These are phyloP conservation scores for Gorsachius magnificus DNA, from an alignment of 2,797 vertebrate species.

Conservation along the genomic window DNA sequence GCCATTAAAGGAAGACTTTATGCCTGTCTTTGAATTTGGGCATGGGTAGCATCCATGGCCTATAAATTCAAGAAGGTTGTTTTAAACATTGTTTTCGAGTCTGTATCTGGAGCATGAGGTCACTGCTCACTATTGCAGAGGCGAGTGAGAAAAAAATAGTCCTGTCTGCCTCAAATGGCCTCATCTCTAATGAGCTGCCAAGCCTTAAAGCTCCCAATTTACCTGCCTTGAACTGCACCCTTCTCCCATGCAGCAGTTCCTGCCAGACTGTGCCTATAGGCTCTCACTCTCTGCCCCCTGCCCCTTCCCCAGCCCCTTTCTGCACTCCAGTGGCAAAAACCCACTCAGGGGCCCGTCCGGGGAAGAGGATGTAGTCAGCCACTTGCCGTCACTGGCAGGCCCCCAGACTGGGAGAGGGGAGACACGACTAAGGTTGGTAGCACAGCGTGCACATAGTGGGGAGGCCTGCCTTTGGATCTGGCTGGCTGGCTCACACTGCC, in stretches of 20 bases:
- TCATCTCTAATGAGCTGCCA: neutral
- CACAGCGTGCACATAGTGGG: rapidly evolving
- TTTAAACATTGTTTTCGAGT: neutral
- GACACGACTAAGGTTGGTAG: neutral
- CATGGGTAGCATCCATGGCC: neutral
- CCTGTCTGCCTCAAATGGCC: neutral
- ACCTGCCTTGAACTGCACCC: neutral
- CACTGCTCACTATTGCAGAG: neutral
- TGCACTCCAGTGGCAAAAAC: neutral
- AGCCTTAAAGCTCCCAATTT: neutral
- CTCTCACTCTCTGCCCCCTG: neutral
- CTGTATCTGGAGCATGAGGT: neutral
- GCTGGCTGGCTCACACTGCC: neutral
- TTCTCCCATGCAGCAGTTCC: neutral
- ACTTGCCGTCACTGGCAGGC: neutral
- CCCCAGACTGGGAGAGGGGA: neutral
- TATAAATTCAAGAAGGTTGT: neutral
- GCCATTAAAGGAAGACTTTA: neutral
- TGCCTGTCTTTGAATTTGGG: neutral
- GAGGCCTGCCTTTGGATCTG: neutral
- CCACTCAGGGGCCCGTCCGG: neutral
- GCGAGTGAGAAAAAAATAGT: neutral
- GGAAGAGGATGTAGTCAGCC: neutral
- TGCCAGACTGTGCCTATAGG: neutral
- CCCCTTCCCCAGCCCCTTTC: neutral